phyloP scores from a whole-genome alignment of 2,113 vertebrate genomes.

The Balaenoptera acutorostrata region DNA sequence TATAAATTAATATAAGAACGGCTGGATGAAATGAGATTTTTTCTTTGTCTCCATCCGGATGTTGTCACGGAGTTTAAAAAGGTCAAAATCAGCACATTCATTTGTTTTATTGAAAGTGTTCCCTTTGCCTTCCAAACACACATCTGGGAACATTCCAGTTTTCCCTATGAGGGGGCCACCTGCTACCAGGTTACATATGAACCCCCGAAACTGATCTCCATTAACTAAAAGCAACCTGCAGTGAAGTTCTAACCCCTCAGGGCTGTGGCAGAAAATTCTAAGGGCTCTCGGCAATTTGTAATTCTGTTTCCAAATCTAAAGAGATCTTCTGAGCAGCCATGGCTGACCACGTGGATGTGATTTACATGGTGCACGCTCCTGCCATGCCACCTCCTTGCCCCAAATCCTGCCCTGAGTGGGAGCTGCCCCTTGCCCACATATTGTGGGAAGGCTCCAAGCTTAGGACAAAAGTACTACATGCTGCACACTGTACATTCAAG shows the following conservation, averaged over 20 bases:
- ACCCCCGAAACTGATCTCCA: background rate
- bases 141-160: rapidly evolving
- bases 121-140: background rate
- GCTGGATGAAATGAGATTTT: background rate
- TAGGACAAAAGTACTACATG: background rate
- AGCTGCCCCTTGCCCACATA: background rate
- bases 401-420: background rate
- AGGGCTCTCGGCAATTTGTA: rapidly evolving
- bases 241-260: rapidly evolving
- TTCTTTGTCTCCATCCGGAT: background rate
- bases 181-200: background rate
- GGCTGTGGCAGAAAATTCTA: rapidly evolving
- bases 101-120: background rate
- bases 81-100: background rate
- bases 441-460: rapidly evolving
- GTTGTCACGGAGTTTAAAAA: background rate
- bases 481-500: rapidly evolving
- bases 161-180: background rate
- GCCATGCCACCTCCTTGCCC: too few species aligned
- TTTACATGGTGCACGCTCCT: rapidly evolving
- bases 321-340: background rate
- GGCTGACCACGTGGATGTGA: rapidly evolving
- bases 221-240: rapidly evolving
- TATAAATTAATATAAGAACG: background rate
- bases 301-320: background rate